A percentile compares a stretch with the other conserved stretches of the same genome.
These are phyloP conservation scores for Drosophila mimetica DNA, from an alignment of 2,888 invertebrate genomes.

Conservation along the genomic window DNA sequence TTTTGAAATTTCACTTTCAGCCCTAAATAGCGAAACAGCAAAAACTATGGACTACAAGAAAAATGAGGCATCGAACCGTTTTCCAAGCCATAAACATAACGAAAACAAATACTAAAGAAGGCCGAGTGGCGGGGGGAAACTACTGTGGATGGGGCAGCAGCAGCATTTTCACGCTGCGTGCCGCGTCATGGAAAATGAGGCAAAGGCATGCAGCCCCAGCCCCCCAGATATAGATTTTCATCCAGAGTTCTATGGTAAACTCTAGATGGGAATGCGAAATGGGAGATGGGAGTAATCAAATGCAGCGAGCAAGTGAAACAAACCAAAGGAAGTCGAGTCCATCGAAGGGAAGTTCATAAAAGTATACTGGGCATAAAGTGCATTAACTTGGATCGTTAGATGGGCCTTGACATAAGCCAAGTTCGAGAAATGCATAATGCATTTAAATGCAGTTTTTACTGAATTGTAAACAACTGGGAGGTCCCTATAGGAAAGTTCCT, in stretches of 20 bases:
- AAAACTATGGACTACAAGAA: slow-evolving; percentile 33
- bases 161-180: slow-evolving; percentile 53
- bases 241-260: slow-evolving; percentile 28
- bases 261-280: slow-evolving; percentile 15
- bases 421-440: slow-evolving; percentile 44
- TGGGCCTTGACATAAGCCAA: slow-evolving; percentile 30
- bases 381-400: slow-evolving; percentile 15
- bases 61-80: slow-evolving; percentile 63
- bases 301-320: slow-evolving; percentile 19
- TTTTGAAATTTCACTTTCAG: slow-evolving; percentile 46
- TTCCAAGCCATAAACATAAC: slow-evolving; percentile 51
- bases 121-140: slow-evolving; percentile 5
- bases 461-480: slow-evolving; percentile 70
- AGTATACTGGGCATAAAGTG: slow-evolving; percentile 16
- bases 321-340: slow-evolving; percentile 7
- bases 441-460: slow-evolving; percentile 67
- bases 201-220: slow-evolving; percentile 3
- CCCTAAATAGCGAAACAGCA: slow-evolving; percentile 31
- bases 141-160: slow-evolving; percentile 16
- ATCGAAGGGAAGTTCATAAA: slow-evolving; percentile 40
- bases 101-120: slow-evolving; percentile 33
- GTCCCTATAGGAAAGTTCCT: slow-evolving; percentile 52
- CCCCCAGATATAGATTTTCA: neutral
- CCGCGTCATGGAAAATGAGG: slow-evolving; percentile 44
- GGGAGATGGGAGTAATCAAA: slow-evolving; percentile 18